A percentile compares a stretch with the other conserved stretches of the same genome.
Conservation (phyloP, 2,888 invertebrate genomes). For the Scrobipalpa atriplicella region DNA sequence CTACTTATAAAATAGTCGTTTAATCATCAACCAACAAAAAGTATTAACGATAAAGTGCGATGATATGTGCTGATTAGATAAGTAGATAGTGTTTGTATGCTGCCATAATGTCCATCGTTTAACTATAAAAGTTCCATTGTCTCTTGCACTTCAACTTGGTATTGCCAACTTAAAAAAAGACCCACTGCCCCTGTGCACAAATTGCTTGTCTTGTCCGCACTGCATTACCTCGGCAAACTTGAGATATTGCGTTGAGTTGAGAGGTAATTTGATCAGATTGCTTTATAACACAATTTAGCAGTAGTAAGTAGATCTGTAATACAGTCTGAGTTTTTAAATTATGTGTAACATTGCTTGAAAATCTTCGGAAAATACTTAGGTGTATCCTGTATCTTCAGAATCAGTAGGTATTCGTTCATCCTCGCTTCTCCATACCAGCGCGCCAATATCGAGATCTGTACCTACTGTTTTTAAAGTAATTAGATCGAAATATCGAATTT, state of each 20-base stretch:
- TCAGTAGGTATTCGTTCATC: no score
- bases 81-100: neutral
- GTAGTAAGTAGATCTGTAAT: no score
- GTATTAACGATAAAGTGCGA: no score
- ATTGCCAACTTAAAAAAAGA: neutral
- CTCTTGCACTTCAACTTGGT: neutral
- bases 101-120: no score
- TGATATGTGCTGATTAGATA: no score
- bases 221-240: neutral
- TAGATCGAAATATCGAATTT: neutral
- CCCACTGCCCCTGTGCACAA: neutral
- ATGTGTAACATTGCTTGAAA: no score
- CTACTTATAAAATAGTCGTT: no score
- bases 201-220: neutral
- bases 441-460: neutral
- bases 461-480: neutral
- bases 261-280: slow-evolving; percentile 10
- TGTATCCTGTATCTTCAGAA: neutral
- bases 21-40: no score
- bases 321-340: no score
- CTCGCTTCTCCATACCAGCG: neutral
- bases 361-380: neutral
- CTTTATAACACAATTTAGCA: no score
- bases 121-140: slow-evolving; percentile 1
- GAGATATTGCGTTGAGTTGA: neutral